Percentiles rank a stretch among this genome's conserved stretches.
Evolutionary conservation across 2,888 invertebrate genomes (phyloP).

Genomic region (Trichogramma evanescens): DNA sequence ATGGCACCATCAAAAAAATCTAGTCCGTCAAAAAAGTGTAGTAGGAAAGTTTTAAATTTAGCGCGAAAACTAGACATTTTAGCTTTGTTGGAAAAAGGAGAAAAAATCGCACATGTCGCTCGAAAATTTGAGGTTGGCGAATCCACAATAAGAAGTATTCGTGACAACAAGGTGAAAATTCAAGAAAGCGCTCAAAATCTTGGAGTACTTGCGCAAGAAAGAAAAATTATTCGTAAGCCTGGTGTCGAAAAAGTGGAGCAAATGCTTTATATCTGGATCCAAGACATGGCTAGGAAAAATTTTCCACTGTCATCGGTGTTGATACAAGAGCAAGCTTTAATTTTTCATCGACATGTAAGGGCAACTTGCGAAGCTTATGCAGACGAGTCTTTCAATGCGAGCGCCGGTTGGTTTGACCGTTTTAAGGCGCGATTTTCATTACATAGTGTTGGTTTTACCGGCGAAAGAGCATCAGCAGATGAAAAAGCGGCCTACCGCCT

Average conservation of each 20-base stretch:
- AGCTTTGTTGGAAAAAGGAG: background rate
- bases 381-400: conserved; percentile 22
- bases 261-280: background rate
- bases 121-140: background rate
- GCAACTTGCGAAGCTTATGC: background rate
- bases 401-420: conserved; percentile 24
- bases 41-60: background rate
- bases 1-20: background rate
- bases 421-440: conserved; percentile 21
- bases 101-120: background rate
- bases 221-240: background rate
- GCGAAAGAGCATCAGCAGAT: conserved; percentile 24
- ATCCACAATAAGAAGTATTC: background rate
- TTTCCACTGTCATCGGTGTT: background rate
- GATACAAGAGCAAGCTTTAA: background rate
- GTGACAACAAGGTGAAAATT: background rate
- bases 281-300: background rate
- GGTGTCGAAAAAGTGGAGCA: background rate
- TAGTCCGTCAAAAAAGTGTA: background rate
- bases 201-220: background rate
- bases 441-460: conserved; percentile 22
- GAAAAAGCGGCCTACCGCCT: conserved; percentile 17
- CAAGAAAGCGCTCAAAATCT: background rate
- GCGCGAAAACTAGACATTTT: background rate
- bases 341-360: background rate